phyloP scores from a whole-genome alignment of 1,140 invertebrate genomes.

The Heliconius himera region DNA sequence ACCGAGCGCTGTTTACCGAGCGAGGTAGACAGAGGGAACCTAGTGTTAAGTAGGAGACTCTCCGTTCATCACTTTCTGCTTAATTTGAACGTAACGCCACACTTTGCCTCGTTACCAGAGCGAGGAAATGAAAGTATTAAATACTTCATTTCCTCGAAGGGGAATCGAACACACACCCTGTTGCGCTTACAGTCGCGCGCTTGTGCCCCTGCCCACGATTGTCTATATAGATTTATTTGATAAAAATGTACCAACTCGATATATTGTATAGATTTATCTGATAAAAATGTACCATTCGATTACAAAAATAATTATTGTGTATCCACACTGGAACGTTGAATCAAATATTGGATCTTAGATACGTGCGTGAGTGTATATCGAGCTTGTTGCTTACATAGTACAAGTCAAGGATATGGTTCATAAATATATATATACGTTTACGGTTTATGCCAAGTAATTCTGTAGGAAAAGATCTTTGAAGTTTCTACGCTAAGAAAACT shows the following conservation, averaged over 20 bases:
- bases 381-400: background rate
- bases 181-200: background rate
- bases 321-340: background rate
- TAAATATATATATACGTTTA: background rate
- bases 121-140: no score
- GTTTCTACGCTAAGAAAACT: background rate
- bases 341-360: background rate
- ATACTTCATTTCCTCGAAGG: background rate
- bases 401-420: slow-evolving; percentile 2
- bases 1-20: no score
- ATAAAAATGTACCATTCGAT: background rate
- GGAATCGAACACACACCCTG: background rate
- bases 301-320: background rate
- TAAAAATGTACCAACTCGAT: no score
- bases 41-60: no score
- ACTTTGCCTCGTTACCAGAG: no score
- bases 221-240: no score
- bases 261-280: no score
- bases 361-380: slow-evolving; percentile 1
- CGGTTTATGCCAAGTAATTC: background rate
- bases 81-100: no score
- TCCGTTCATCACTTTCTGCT: no score
- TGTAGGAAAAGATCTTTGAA: background rate
- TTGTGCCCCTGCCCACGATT: background rate
- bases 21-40: no score